These are phyloP conservation scores for Mastomys coucha DNA, from an alignment of 2,113 vertebrate species.

Conservation along the genomic window DNA sequence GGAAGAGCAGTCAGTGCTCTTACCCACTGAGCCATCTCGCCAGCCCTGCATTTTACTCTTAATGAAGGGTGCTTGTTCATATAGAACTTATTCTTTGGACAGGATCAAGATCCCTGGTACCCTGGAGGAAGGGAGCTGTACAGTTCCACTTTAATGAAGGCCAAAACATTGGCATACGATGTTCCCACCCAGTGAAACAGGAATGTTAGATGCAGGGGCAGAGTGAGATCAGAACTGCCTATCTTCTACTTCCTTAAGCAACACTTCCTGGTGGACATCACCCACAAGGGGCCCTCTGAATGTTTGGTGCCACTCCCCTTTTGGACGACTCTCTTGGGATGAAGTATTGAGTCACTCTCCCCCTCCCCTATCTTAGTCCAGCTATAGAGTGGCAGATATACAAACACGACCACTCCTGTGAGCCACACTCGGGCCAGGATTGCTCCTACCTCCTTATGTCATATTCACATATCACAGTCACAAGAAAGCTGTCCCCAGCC, in stretches of 20 bases:
- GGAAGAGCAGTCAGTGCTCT: too few species aligned
- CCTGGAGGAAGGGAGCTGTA: neutral
- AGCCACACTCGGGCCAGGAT: neutral
- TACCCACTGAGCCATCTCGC: too few species aligned
- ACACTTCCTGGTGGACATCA: neutral
- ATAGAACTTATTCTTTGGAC: neutral
- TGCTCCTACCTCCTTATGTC: neutral
- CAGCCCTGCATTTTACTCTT: neutral
- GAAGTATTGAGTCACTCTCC: accelerated
- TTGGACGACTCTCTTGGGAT: neutral
- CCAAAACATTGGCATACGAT: accelerated
- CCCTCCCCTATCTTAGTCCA: neutral
- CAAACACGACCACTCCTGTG: accelerated
- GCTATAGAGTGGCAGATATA: neutral
- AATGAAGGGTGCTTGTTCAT: neutral
- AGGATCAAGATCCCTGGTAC: neutral
- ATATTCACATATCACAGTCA: neutral
- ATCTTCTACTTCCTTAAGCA: too few species aligned
- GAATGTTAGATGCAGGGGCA: accelerated
- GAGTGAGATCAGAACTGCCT: neutral
- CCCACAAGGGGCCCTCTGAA: accelerated
- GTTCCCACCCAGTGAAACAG: neutral
- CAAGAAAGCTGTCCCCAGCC: neutral
- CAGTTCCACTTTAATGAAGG: neutral
- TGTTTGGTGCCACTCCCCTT: neutral